These are phyloP conservation scores for Apocheima hispidaria DNA, from an alignment of 2,888 invertebrate genomes.

Conservation along the genomic window DNA sequence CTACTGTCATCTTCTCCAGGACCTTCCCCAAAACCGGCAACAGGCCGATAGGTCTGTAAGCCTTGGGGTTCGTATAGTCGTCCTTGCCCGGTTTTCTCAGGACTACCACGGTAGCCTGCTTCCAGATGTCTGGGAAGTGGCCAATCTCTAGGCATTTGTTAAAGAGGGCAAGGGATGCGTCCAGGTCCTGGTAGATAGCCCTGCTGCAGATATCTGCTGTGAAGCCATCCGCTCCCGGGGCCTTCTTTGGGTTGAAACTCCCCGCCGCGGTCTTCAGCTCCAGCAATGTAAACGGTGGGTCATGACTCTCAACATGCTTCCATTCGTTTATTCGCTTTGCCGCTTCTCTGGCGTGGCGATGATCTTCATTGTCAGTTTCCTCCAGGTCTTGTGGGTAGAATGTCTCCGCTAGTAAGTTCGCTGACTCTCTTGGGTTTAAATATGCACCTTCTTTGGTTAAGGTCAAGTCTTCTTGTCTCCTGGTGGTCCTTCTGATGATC, in stretches of 20 bases:
- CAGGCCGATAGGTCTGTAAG: too few species aligned
- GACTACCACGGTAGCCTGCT: constrained; percentile 1
- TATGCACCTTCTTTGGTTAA: background rate
- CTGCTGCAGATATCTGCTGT: background rate
- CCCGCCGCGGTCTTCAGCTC: constrained; percentile 12
- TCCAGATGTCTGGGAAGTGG: constrained; percentile 6
- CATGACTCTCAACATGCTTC: background rate
- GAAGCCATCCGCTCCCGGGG: constrained; percentile 12
- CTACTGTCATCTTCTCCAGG: too few species aligned
- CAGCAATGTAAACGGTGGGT: constrained; percentile 34
- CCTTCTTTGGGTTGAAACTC: background rate
- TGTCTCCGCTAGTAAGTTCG: background rate
- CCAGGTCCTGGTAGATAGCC: background rate
- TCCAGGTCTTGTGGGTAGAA: background rate
- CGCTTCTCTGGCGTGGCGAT: background rate
- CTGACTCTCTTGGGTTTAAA: background rate
- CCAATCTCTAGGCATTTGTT: constrained; percentile 3
- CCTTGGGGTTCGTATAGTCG: too few species aligned
- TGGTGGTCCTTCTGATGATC: background rate
- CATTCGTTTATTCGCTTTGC: background rate
- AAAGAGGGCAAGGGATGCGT: background rate
- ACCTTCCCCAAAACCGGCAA: too few species aligned
- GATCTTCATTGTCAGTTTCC: background rate
- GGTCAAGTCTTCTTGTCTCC: background rate
- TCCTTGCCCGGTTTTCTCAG: too few species aligned